These are phyloP conservation scores for Hyperoplus immaculatus DNA, from an alignment of 2,797 vertebrate species.

Conservation along the genomic window DNA sequence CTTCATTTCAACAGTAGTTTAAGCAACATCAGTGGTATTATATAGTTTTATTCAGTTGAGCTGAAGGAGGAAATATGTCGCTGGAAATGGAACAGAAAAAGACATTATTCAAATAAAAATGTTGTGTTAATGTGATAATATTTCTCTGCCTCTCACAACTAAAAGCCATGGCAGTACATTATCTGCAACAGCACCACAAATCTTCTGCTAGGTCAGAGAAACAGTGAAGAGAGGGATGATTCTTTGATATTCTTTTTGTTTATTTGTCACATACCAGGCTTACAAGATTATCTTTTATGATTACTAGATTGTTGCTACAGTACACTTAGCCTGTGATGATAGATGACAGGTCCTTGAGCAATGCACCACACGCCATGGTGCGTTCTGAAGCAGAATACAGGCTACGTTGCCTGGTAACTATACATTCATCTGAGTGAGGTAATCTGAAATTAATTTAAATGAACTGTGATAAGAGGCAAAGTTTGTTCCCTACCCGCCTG, in stretches of 20 bases:
- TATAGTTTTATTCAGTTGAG: conserved; percentile 54
- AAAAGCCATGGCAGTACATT: conserved; percentile 39
- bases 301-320: conserved; percentile 32
- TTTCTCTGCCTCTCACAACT: conserved; percentile 72
- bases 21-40: conserved; percentile 55
- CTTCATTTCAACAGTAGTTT: conserved; percentile 67
- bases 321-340: not conserved
- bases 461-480: not conserved
- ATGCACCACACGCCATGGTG: conserved; percentile 35
- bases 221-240: conserved; percentile 47
- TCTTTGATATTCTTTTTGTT: conserved; percentile 48
- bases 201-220: conserved; percentile 52
- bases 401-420: conserved; percentile 40
- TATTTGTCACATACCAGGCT: conserved; percentile 49
- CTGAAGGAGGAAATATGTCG: conserved; percentile 74
- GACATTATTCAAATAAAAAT: conserved; percentile 84
- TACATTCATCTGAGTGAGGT: conserved; percentile 7
- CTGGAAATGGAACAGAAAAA: conserved; percentile 69
- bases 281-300: conserved; percentile 66
- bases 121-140: conserved; percentile 82
- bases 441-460: conserved; percentile 24
- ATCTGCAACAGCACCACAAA: conserved; percentile 62
- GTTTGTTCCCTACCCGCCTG: not conserved
- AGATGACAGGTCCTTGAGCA: conserved; percentile 46
- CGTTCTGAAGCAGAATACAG: conserved; percentile 24